A percentile compares a stretch with the other conserved stretches of the same genome.
phyloP scores from a whole-genome alignment of 1,140 invertebrate species.

The Popillia japonica region DNA sequence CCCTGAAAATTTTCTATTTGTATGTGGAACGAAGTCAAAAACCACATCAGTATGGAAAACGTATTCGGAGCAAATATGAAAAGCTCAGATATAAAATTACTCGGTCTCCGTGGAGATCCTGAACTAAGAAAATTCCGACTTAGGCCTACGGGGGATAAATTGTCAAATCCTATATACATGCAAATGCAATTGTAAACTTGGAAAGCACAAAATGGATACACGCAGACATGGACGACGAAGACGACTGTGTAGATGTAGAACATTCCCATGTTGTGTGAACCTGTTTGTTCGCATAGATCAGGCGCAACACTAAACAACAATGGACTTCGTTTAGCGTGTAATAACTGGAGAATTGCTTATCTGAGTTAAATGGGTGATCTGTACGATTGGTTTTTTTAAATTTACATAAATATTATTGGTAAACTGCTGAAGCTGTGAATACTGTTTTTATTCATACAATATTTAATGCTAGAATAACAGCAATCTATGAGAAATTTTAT shows the following conservation, averaged over 20 bases:
- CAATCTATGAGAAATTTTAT: too few species aligned
- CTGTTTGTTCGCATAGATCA: conserved; percentile 18
- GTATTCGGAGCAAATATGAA: conserved; percentile 31
- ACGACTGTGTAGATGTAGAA: neutral
- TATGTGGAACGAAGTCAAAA: conserved; percentile 27
- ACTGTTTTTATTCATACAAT: too few species aligned
- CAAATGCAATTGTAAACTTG: conserved; percentile 34
- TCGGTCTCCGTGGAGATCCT: neutral
- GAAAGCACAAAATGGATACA: conserved; percentile 31
- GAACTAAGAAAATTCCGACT: conserved; percentile 27
- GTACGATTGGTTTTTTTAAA: too few species aligned
- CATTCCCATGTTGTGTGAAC: neutral
- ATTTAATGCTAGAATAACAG: too few species aligned
- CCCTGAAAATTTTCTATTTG: conserved; percentile 23
- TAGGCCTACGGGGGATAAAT: conserved; percentile 29
- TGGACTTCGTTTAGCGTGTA: conserved; percentile 27
- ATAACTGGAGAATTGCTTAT: neutral
- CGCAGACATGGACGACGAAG: neutral
- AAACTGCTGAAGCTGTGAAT: too few species aligned
- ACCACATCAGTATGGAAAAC: conserved; percentile 30
- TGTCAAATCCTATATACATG: conserved; percentile 35
- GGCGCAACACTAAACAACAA: conserved; percentile 21
- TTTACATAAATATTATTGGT: too few species aligned
- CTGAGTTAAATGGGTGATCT: too few species aligned
- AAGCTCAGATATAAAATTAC: conserved; percentile 35